These are phyloP conservation scores for Eristalinus sepulchralis DNA, from an alignment of 2,888 invertebrate species.

Conservation along the genomic window DNA sequence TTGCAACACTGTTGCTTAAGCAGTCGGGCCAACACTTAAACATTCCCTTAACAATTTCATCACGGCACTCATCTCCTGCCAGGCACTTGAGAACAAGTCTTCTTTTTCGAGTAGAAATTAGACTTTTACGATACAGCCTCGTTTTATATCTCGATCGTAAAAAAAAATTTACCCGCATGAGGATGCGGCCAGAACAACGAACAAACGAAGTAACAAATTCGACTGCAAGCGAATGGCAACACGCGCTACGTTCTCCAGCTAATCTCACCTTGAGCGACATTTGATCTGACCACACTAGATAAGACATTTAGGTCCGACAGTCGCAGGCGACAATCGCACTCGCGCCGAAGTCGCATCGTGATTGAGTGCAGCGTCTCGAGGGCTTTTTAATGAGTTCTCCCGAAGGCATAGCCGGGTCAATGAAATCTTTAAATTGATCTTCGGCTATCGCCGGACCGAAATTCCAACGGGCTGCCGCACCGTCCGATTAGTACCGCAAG, in stretches of 20 bases:
- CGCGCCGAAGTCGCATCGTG: slow-evolving; percentile 25
- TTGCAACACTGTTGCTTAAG: slow-evolving; percentile 56
- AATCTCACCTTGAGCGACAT: slow-evolving; percentile 42
- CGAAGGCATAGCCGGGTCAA: slow-evolving; percentile 26
- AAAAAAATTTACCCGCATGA: slow-evolving; percentile 18
- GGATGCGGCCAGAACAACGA: background rate
- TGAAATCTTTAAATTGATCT: slow-evolving; percentile 40
- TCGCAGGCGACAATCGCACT: slow-evolving; percentile 23
- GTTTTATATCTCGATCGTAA: slow-evolving; percentile 49
- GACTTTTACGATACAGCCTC: slow-evolving; percentile 41
- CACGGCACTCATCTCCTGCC: slow-evolving; percentile 5
- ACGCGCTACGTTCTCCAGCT: slow-evolving; percentile 20
- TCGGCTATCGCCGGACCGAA: slow-evolving; percentile 1
- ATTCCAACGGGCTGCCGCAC: slow-evolving; percentile 17
- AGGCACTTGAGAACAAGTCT: slow-evolving; percentile 3
- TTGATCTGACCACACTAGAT: slow-evolving; percentile 42
- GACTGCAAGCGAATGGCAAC: slow-evolving; percentile 15
- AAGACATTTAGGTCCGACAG: slow-evolving; percentile 30
- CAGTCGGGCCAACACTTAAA: slow-evolving; percentile 23
- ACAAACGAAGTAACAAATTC: slow-evolving; percentile 11
- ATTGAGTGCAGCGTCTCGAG: slow-evolving; percentile 21
- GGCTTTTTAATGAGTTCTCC: slow-evolving; percentile 45
- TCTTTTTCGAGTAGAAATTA: slow-evolving; percentile 20
- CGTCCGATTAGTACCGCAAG: slow-evolving; percentile 45
- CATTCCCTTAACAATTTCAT: slow-evolving; percentile 51